Base-by-base conservation (phyloP, 2,888 invertebrate genomes). In the Nycteola revayana region DNA sequence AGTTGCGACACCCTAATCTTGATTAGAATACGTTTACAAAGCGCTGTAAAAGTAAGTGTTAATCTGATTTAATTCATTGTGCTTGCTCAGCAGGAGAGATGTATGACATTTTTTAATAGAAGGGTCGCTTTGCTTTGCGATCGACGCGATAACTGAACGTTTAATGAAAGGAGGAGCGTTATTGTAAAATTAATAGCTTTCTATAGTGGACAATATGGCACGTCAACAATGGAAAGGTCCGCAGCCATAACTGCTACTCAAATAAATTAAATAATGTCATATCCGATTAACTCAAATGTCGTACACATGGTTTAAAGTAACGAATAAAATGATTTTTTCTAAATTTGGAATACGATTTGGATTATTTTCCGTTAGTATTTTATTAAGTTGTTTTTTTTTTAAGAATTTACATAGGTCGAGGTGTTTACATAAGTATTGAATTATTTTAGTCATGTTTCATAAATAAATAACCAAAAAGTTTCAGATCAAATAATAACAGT, bases 51-150 rank as follows among this genome's bases (percentile, higher is more conserved):
- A 65, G 69, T 78, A 79, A 86, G 86, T 85, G 87, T 85, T 86
- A 87, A 88, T 87, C 87, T 81, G 85, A 86, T 86, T 83, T 80
- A 73, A 77, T 76, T 71, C 75, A 82, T 81, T 85, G 80, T 82
- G 71, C 77, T 72, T 70, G 67, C 78, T 41, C 83, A 75, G 78
- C 78, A 67, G 82, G 82, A 71, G 74, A 67, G 63, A 59, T 60
- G 69, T 69, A 66, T 73, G 73, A 70, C 72, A 66, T 36, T 43
- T 58, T 75, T 67, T 40, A 60, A 67, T 62, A 50, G 66, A 72
- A 62, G 76, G 76, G 66, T 56, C 57, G 46, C 36, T 21, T 44
- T 60, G 50, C 50, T 32, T 23, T 20, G 24, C 22, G 10, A 44
- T 41, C 50, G 33, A 20, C 20, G 24, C 22, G 10, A 44, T 41